These are phyloP conservation scores for Gymnoscelis rufifasciata DNA, from an alignment of 2,888 invertebrate genomes.

Conservation along the genomic window DNA sequence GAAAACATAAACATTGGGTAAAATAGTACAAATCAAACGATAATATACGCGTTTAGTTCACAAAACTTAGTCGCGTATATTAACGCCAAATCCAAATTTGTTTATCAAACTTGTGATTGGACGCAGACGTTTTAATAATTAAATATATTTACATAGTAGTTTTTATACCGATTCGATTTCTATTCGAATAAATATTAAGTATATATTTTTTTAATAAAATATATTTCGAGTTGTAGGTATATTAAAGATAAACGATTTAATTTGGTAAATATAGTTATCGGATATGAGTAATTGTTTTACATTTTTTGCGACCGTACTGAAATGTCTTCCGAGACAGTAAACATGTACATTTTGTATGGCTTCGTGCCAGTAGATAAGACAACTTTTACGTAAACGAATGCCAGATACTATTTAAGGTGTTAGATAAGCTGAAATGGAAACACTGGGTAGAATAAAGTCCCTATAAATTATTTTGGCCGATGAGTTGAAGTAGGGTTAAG, in stretches of 20 bases:
- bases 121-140: no score
- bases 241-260: no score
- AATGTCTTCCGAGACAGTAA: slow-evolving; percentile 24
- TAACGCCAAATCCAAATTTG: no score
- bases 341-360: slow-evolving; percentile 26
- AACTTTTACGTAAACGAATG: slow-evolving; percentile 29
- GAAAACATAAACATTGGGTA: no score
- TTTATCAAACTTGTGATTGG: no score
- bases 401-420: slow-evolving; percentile 20
- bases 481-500: slow-evolving; percentile 31
- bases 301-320: slow-evolving; percentile 12
- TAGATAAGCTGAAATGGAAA: slow-evolving; percentile 19
- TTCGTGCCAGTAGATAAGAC: slow-evolving; percentile 29
- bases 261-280: background rate
- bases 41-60: no score
- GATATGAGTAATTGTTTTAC: slow-evolving; percentile 19
- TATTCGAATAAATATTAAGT: no score
- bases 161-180: background rate
- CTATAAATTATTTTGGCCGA: slow-evolving; percentile 31
- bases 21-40: no score
- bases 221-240: no score
- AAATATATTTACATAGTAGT: no score
- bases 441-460: slow-evolving; percentile 22
- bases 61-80: no score
- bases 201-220: no score